Evolutionary conservation across 1,140 invertebrate species (phyloP).

Genomic region (Trichonephila inaurata): DNA sequence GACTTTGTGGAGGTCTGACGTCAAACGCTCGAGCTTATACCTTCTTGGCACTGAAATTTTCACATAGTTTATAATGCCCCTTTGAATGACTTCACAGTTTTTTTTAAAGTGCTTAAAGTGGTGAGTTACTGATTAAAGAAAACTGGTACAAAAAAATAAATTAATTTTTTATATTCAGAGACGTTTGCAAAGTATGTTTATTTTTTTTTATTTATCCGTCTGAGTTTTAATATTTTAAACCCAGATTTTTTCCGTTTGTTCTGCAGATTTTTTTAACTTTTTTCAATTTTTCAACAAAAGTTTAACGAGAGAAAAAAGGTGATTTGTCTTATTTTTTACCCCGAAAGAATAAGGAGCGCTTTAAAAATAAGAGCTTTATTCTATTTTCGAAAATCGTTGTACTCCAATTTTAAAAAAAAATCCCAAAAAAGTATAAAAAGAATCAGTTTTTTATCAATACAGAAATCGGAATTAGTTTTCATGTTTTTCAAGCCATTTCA

Average conservation of each 20-base stretch:
- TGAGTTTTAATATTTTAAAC: neutral
- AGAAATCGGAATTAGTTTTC: neutral
- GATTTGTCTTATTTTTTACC: too few relatives aligned
- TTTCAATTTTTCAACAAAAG: too few relatives aligned
- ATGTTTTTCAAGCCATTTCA: too few relatives aligned
- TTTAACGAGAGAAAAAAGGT: too few relatives aligned
- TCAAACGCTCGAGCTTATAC: conserved; percentile 8
- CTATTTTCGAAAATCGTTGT: conserved; percentile 13
- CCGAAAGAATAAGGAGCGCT: neutral
- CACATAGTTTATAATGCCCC: conserved; percentile 10
- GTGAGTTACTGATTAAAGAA: neutral
- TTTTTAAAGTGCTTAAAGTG: neutral
- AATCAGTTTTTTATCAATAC: neutral
- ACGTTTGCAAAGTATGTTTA: neutral
- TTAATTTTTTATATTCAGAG: neutral
- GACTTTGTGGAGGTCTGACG: conserved; percentile 38
- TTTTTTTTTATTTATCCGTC: neutral
- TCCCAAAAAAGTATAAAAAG: neutral
- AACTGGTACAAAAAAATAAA: neutral
- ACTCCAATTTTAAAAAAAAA: neutral
- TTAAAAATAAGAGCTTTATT: neutral
- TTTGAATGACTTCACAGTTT: neutral
- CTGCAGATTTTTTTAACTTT: too few relatives aligned
- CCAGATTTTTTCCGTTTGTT: too few relatives aligned
- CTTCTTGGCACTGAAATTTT: conserved; percentile 9